Evolutionary conservation across 2,113 vertebrate species (phyloP), one percentile per base, ranked within the genome.

Genomic region (Benitochromis conjunctus): DNA sequence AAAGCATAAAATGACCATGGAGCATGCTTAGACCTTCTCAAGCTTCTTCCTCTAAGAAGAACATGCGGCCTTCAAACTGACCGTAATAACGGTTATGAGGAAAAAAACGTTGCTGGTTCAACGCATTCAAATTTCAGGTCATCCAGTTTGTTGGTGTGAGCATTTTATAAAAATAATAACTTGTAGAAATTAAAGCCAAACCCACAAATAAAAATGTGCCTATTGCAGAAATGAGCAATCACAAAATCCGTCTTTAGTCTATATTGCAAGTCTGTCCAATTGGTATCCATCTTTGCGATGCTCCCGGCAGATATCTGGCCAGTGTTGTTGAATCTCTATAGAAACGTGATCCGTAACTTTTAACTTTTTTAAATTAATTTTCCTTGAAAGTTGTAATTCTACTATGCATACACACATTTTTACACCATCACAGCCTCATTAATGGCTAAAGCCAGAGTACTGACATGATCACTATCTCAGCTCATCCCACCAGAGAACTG

Each of bases 11-110:
- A 31, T 51, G 29, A 38, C 36, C 26, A 74, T 0, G 9, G 9
- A 19, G 69, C 21, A 3, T 29, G 9, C 9, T 51, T 74, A 74
- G 69, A 48, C 14, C 7, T 46, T 48, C 66, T 29, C 43, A 74
- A 29, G 2, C 21, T 71, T 26, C 21, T 46, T 71, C 64, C 13
- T 24, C 4, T 3, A 14, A 69, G 38, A 69, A 43, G 38, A 43
- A 1, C 38, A 46, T 0, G 2, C 1, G 0, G 4, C 13, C 64
- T 69, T 69, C 12, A 43, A 69, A 41, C 64, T 43, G 36, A 69
- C 1, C 12, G 12, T 0, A 0, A 2, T 24, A 6, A 69, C n/a
- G 4, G 36, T 13, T 64, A 64, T 38, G 19, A 38, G 12, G 1
- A 18, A 3, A 69, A 69, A 66, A 43, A 43, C 43, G 36, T 6